These are phyloP conservation scores for Eulemur mongoz DNA, from an alignment of 2,797 vertebrate genomes.

Conservation along the genomic window DNA sequence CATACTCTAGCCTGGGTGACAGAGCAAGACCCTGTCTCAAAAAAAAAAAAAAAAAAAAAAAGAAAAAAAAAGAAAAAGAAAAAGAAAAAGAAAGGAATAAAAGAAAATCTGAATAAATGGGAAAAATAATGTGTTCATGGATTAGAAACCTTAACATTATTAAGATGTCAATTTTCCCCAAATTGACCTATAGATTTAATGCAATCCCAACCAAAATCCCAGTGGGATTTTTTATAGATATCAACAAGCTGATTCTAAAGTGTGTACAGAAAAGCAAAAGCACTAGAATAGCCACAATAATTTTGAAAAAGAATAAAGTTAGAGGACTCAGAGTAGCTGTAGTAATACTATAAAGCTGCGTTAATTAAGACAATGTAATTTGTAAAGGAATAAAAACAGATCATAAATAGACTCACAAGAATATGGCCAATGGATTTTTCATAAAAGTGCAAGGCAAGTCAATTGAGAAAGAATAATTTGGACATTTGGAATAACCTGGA, in stretches of 20 bases:
- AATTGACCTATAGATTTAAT: background rate
- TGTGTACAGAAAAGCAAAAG: background rate
- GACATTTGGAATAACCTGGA: background rate
- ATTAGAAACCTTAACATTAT: background rate
- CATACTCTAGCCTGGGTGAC: too few species aligned
- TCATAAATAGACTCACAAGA: background rate
- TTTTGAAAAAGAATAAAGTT: background rate
- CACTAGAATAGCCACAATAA: background rate
- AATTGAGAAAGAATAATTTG: background rate
- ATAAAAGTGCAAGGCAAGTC: background rate
- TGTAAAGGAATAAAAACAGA: background rate
- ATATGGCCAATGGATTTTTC: background rate
- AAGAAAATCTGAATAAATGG: background rate
- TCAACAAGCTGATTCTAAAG: constrained; percentile 22
- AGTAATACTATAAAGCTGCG: background rate
- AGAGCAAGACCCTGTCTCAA: too few species aligned
- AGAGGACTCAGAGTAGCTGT: background rate
- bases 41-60: too few species aligned
- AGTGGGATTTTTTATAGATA: background rate
- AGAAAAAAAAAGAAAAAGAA: background rate
- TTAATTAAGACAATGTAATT: background rate
- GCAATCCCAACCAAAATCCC: background rate
- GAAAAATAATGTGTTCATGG: background rate
- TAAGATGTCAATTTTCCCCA: background rate
- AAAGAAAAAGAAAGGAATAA: background rate